Conservation (phyloP, 2,888 invertebrate species). For the Papilio protenor region DNA sequence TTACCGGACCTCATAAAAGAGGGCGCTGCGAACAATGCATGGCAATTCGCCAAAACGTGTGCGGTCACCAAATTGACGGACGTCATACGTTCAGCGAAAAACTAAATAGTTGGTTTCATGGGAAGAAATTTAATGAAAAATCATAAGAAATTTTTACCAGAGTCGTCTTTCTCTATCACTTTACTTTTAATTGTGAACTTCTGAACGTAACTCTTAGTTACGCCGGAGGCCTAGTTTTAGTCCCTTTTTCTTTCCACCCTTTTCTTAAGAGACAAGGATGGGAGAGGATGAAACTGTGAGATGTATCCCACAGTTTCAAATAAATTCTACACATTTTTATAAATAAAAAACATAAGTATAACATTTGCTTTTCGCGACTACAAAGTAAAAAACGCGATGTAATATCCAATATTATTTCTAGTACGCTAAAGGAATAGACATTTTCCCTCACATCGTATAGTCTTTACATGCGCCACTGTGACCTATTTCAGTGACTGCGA, state of each 20-base stretch:
- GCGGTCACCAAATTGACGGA: constrained; percentile 35
- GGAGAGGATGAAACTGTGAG: no score
- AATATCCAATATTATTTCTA: constrained; percentile 19
- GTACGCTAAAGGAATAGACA: constrained; percentile 32
- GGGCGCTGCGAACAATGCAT: constrained; percentile 41
- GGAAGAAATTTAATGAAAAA: neutral
- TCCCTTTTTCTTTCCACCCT: no score
- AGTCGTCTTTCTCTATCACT: no score
- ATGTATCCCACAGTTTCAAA: no score
- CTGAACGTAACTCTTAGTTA: no score
- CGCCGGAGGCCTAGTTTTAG: no score
- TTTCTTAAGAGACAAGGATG: no score
- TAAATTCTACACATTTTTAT: neutral
- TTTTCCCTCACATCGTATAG: constrained; percentile 34
- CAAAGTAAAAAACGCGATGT: neutral
- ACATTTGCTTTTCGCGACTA: neutral
- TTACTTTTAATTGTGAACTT: no score
- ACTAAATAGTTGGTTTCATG: neutral
- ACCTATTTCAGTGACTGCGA: constrained; percentile 38
- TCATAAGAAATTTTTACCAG: no score
- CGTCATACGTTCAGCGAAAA: constrained; percentile 22
- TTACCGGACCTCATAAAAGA: constrained; percentile 44
- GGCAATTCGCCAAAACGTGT: constrained; percentile 42
- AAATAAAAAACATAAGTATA: neutral
- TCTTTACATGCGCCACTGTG: constrained; percentile 29